Evolutionary conservation across 2,113 vertebrate species (phyloP), one percentile per base, ranked within the genome.

Genomic region (Furnarius figulus): DNA sequence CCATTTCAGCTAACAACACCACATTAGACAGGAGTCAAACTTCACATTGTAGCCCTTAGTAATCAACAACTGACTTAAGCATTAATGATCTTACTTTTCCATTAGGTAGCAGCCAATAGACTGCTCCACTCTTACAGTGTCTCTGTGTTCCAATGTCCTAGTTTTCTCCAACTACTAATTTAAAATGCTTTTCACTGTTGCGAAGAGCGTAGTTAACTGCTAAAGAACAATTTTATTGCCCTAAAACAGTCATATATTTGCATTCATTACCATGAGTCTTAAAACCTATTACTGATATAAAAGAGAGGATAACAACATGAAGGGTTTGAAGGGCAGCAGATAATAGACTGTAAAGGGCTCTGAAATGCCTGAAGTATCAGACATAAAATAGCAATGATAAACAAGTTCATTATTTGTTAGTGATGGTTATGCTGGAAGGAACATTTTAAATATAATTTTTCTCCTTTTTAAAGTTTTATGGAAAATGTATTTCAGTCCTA

Each of bases 221-320:
- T 94, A 91, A 94, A 95, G 66, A 93, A 87, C 79, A 63, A 80
- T 95, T 97, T 98, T 95, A 95, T 63, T 95, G 84, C 96, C 70
- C 79, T 95, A 96, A 96, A 96, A 80, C 85, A 89, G 80, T 94
- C 95, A 96, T 84, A 68, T 82, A 97, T 97, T 97, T 98, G 93
- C 97, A 97, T 98, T 97, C 95, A 96, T 95, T 97, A 95, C 87
- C 95, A 89, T 56, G 70, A 85, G 49, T 53, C 78, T 95, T 96
- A 95, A 95, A 97, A 93, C 87, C 75, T 95, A 95, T 80, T 97
- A 94, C 94, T 78, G 74, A 86, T 96, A 95, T 89, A 96, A 97
- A 96, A 95, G 65, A 95, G 86, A 90, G 82, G 95, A 91, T 95
- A 95, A 97, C 82, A 97, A 95, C 83, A 65, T 37, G 91, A 97